These are phyloP conservation scores for Calephelis perditalis DNA, from an alignment of 2,888 invertebrate genomes.

Conservation along the genomic window DNA sequence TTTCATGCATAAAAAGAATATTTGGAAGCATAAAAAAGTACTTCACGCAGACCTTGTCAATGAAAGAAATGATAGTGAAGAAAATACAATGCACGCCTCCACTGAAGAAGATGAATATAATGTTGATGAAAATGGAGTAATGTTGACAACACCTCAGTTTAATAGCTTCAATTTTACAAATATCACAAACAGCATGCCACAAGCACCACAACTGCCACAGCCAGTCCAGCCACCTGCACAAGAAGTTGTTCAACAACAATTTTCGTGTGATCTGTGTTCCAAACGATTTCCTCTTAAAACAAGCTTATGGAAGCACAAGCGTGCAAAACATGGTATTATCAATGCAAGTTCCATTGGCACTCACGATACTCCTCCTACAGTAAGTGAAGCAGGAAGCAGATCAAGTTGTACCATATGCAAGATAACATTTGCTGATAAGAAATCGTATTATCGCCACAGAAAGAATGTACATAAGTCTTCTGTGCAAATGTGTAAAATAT, in stretches of 20 bases:
- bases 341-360: conserved; percentile 45
- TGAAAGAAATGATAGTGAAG: conserved; percentile 69
- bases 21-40: conserved; percentile 76
- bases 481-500: conserved; percentile 80
- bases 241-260: conserved; percentile 45
- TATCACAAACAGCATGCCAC: conserved; percentile 47
- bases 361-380: conserved; percentile 38
- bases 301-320: conserved; percentile 72
- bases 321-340: conserved; percentile 69
- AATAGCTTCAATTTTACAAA: conserved; percentile 68
- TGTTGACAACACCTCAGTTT: conserved; percentile 69
- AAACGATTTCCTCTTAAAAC: conserved; percentile 67
- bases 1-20: conserved; percentile 75
- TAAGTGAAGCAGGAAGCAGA: conserved; percentile 47
- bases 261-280: conserved; percentile 65
- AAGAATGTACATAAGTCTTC: conserved; percentile 74
- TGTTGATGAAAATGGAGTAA: conserved; percentile 61
- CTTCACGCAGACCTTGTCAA: conserved; percentile 66
- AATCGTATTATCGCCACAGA: conserved; percentile 79
- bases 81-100: conserved; percentile 71
- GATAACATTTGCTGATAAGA: conserved; percentile 78
- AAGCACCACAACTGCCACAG: conserved; percentile 22
- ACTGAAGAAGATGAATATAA: conserved; percentile 72
- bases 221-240: conserved; percentile 30
- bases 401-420: conserved; percentile 80